Evolutionary conservation across 2,113 vertebrate genomes (phyloP).

Genomic region (Speoplatyrhinus poulsoni): DNA sequence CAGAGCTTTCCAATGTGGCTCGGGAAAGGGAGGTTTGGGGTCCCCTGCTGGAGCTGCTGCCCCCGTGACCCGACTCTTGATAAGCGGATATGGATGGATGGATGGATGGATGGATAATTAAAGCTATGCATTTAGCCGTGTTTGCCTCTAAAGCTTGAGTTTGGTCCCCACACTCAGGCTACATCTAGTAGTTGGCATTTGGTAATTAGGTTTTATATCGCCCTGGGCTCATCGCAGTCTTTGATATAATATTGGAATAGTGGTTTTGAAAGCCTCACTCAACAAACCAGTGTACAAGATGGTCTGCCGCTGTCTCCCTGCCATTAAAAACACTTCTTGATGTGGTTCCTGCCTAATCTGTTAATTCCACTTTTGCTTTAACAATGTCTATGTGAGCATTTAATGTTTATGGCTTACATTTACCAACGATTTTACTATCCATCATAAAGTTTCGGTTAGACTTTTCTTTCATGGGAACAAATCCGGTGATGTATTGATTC

Average conservation of each 20-base stretch:
- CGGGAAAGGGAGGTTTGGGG: no score
- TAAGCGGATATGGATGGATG: no score
- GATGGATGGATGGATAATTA: no score
- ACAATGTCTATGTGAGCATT: constrained; percentile 69
- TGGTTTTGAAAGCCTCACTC: constrained; percentile 44
- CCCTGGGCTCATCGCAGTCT: constrained; percentile 45
- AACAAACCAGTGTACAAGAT: constrained; percentile 42
- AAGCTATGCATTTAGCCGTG: neutral
- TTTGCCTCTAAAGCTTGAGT: neutral
- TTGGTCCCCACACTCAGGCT: constrained; percentile 30
- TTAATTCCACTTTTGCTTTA: constrained; percentile 73
- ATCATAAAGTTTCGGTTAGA: constrained; percentile 43
- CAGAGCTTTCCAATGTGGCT: no score
- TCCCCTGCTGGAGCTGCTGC: no score
- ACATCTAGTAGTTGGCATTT: constrained; percentile 57
- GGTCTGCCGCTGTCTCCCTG: constrained; percentile 60
- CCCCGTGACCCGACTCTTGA: no score
- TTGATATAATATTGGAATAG: constrained; percentile 59
- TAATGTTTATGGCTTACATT: constrained; percentile 68
- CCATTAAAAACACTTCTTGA: constrained; percentile 64
- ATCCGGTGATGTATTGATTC: constrained; percentile 24
- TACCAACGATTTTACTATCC: constrained; percentile 60
- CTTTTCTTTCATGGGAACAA: constrained; percentile 37
- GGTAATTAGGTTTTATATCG: constrained; percentile 53
- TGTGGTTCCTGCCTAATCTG: constrained; percentile 74